Conservation (phyloP, 2,888 invertebrate genomes). For the Dolichomitus sp. region DNA sequence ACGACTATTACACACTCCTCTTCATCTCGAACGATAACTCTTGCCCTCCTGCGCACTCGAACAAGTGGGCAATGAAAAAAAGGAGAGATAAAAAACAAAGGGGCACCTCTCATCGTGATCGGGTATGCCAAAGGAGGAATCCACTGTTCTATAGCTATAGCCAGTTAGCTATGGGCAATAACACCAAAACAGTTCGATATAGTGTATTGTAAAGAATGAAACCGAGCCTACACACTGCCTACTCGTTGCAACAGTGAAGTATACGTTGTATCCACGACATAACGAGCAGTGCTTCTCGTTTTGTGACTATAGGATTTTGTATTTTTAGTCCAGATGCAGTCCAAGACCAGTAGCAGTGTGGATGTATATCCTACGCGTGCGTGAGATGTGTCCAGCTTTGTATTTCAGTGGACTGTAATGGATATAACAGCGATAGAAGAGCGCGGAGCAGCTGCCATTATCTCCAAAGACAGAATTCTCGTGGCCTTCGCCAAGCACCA, state of each 20-base stretch:
- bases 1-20: constrained; percentile 59
- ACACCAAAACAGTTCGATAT: constrained; percentile 68
- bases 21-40: constrained; percentile 60
- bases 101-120: constrained; percentile 57
- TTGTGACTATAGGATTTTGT: constrained; percentile 10
- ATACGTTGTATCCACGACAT: constrained; percentile 53
- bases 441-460: constrained; percentile 64
- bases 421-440: constrained; percentile 46
- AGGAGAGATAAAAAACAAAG: constrained; percentile 20
- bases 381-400: constrained; percentile 31
- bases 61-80: constrained; percentile 22
- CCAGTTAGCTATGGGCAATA: constrained; percentile 62
- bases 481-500: constrained; percentile 25
- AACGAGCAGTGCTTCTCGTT: constrained; percentile 51
- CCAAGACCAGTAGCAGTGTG: constrained; percentile 19
- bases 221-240: constrained; percentile 7
- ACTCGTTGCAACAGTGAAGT: constrained; percentile 48
- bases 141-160: constrained; percentile 1
- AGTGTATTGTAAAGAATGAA: constrained; percentile 15
- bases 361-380: not conserved
- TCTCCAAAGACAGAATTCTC: constrained; percentile 69
- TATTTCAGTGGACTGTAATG: constrained; percentile 54
- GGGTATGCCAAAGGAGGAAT: constrained; percentile 28
- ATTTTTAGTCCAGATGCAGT: constrained; percentile 8
- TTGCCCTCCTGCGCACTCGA: constrained; percentile 1